Base-by-base conservation (phyloP, 1,140 invertebrate genomes). In the Apis laboriosa region DNA sequence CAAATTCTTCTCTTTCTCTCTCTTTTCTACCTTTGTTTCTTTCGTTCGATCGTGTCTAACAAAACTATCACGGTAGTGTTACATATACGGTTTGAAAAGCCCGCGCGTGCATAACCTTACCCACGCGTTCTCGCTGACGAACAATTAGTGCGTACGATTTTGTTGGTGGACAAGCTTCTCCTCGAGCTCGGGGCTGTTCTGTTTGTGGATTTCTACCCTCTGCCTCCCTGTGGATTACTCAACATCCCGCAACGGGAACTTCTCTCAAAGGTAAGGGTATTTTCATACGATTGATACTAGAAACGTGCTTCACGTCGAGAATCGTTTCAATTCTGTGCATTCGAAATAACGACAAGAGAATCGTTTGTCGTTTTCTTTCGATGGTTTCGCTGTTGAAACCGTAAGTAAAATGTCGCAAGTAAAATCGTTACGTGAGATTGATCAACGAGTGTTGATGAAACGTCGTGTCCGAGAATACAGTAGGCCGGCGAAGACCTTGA, bases 101-200 rank as follows among this genome's bases (percentile, higher is more conserved):
- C 34, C 56, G 34, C 56, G 24, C 68, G 68, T 53, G 68, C 49
- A 49, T 51, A 49, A 51, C 63, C 13, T 17, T 15, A 19, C 17
- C 13, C 66, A 74, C 70, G 70, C n/a, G 53, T 71, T 64, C 28
- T 55, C 17, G 17, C 56, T 12, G 21, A 75, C 75, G 67, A 51
- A 80, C 83, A 21, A 77, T 87, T 49, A 87, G 86, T 87, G 86
- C 86, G 85, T 73, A 87, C 77, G 73, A 87, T 77, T 75, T 43
- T 80, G 82, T 84, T 87, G 86, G 82, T 83, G 75, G 81, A 70
- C 81, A 71, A 71, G n/a, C 56, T 17, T 63, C 58, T 55, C 49
- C 9, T 34, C 58, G 56, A 34, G 15, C 34, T 43, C 66, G n/a
- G 28, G 34, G 28, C 75, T 77, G 66, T 71, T 61, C 74, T 21